Evolutionary conservation across 2,888 invertebrate species (phyloP).

Genomic region (Alitta virens): DNA sequence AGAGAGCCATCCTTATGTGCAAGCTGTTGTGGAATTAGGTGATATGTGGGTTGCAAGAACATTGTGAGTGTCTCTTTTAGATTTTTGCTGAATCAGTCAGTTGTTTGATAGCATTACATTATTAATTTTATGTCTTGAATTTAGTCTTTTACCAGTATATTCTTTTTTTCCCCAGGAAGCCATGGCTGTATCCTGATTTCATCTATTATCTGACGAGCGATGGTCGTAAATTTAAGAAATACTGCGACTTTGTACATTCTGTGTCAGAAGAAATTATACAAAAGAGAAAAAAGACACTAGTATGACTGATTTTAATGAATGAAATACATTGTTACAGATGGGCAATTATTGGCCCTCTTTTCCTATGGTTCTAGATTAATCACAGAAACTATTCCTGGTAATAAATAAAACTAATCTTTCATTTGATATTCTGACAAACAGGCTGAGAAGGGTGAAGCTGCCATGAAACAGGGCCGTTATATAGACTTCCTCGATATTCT

Average conservation of each 20-base stretch:
- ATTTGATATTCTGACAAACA: background rate
- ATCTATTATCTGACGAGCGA: conserved; percentile 17
- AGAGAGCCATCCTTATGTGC: conserved; percentile 35
- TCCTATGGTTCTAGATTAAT: no score
- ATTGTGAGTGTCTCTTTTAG: conserved; percentile 6
- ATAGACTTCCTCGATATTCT: conserved; percentile 29
- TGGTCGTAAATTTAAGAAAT: conserved; percentile 16
- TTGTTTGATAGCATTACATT: no score
- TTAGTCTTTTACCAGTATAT: no score
- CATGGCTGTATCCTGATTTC: conserved; percentile 12
- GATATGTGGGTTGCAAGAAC: conserved; percentile 17
- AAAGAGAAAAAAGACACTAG: conserved; percentile 13
- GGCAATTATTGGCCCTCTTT: no score
- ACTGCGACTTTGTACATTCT: conserved; percentile 19
- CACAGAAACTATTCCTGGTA: no score
- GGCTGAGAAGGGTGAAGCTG: background rate
- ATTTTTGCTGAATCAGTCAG: no score
- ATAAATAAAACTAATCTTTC: no score
- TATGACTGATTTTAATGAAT: background rate
- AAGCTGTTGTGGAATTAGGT: conserved; percentile 34
- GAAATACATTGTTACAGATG: no score
- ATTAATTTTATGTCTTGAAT: no score
- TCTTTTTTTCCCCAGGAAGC: background rate
- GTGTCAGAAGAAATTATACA: conserved; percentile 23
- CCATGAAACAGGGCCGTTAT: conserved; percentile 8